Base-by-base conservation (phyloP, 2,797 vertebrate species). In the Gouania willdenowi region DNA sequence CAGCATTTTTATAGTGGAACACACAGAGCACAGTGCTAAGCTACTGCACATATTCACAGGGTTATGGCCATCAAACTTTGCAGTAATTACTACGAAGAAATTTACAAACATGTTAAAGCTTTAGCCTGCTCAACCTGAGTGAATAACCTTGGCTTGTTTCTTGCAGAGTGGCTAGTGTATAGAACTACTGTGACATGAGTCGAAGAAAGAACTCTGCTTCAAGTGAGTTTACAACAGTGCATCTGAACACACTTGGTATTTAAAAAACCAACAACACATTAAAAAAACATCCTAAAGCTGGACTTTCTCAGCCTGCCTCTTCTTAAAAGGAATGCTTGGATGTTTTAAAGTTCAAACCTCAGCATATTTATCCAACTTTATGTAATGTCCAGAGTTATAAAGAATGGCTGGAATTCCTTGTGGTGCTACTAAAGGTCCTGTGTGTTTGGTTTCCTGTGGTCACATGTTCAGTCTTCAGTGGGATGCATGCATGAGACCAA, bases 381-480 rank as follows among this genome's bases (percentile, higher is more conserved):
- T 61, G 43, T 62, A 47, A 71, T 23, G 38, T 81, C 71, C 73
- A 62, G 39, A 53, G 68, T 75, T 66, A 74, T 58, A 77, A 80
- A 84, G 20, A 80, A 86, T 80, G 68, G 52, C 58, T 77, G 79
- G 82, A 85, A 88, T 89, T 81, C 67, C 46, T 83, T 41, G 32
- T 43, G 66, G 55, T 57, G 57, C 78, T 74, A 75, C 69, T 83
- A 82, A 85, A 85, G 81, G 83, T 80, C 73, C 49, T 40, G 70
- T 36, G 53, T 84, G 75, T 88, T 84, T 84, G n/a, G n/a, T 84
- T 79, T 80, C 78, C 73, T 80, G 62, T 57, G 7, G 75, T 86
- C 81, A 69, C 77, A 79, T 71, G 70, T 75, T 67, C 49, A 15
- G 34, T 69, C 73, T 66, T 75, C 67, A 76, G 72, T 80, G 70